A percentile compares a stretch with the other conserved stretches of the same genome.
These are phyloP conservation scores for Agrochola lychnidis DNA, from an alignment of 2,888 invertebrate genomes.

Conservation along the genomic window DNA sequence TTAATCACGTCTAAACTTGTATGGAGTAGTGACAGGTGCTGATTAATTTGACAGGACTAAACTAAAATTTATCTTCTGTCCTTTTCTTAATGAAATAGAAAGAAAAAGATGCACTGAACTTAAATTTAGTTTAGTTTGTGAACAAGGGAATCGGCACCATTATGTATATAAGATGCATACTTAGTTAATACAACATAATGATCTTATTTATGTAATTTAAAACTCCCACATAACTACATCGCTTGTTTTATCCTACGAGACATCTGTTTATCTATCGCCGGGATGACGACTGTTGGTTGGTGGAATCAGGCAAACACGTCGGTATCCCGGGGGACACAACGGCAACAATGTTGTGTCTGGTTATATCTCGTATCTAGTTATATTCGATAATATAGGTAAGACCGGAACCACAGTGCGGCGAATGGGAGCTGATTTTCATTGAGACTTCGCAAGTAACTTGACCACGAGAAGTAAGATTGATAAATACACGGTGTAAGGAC, in stretches of 20 bases:
- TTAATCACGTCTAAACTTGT: no score
- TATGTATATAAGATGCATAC: background rate
- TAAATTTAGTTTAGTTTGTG: no score
- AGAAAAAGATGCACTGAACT: no score
- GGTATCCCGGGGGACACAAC: background rate
- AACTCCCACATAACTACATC: background rate
- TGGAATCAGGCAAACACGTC: background rate
- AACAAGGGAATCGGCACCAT: no score
- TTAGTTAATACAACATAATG: background rate
- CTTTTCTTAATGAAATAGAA: no score
- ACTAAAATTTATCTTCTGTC: no score
- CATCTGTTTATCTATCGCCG: background rate
- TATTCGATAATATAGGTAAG: background rate
- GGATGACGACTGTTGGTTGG: background rate
- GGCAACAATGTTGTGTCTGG: background rate
- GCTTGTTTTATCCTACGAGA: background rate
- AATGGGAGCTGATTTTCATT: background rate
- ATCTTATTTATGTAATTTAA: background rate
- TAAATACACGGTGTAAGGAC: background rate
- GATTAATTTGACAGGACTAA: no score
- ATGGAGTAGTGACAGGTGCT: no score
- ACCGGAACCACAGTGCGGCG: background rate
- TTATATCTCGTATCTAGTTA: constrained; percentile 8
- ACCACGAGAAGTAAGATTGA: background rate
- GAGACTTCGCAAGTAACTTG: no score